Evolutionary conservation across 2,797 vertebrate genomes (phyloP).

Genomic region (Cottoperca gobio): DNA sequence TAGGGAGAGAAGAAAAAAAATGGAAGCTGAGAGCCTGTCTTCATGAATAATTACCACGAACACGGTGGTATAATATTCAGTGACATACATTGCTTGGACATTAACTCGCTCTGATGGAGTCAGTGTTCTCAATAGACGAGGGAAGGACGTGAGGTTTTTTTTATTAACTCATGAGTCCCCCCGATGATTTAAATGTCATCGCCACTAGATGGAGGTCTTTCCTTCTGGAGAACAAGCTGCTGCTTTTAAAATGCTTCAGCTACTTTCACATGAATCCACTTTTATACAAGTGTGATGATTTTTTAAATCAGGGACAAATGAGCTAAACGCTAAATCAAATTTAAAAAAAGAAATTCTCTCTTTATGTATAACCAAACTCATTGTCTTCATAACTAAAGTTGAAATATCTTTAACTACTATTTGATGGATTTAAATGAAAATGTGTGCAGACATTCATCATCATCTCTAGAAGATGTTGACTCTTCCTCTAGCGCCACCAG

Average conservation of each 20-base stretch:
- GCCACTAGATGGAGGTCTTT: constrained; percentile 73
- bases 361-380: background rate
- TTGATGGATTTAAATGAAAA: background rate
- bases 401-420: background rate
- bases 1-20: constrained; percentile 1
- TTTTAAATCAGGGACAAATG: background rate
- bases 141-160: constrained; percentile 1
- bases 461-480: no score
- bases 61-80: constrained; percentile 31
- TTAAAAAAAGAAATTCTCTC: background rate
- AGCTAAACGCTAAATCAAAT: background rate
- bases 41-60: constrained; percentile 57
- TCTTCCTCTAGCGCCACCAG: no score
- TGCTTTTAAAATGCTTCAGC: background rate
- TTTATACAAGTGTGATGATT: background rate
- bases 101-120: constrained; percentile 34
- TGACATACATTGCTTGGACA: constrained; percentile 42
- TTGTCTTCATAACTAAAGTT: background rate
- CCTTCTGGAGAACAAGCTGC: background rate
- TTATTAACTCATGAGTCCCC: constrained; percentile 46
- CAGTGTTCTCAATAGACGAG: constrained; percentile 33
- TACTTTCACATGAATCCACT: background rate
- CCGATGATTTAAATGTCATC: constrained; percentile 1
- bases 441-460: background rate
- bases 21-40: constrained; percentile 15